These are phyloP conservation scores for Morpho deidamia DNA, from an alignment of 2,888 invertebrate genomes.

Conservation along the genomic window DNA sequence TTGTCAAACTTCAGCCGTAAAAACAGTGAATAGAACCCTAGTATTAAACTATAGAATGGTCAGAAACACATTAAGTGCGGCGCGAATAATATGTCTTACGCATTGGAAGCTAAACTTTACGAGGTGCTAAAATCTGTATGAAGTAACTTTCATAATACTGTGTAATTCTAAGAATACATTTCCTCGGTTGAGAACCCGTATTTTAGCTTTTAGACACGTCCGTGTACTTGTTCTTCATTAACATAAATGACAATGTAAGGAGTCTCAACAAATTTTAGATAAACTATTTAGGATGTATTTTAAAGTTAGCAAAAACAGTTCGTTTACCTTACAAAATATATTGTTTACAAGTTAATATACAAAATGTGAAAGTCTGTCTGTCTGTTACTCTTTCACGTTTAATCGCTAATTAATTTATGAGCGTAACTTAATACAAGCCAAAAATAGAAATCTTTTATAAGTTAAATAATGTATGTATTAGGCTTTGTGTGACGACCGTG, in stretches of 20 bases:
- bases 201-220: conserved; percentile 2
- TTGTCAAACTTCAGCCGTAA: neutral
- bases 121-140: conserved; percentile 62
- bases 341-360: no score
- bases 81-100: conserved; percentile 38
- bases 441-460: no score
- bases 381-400: no score
- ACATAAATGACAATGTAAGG: neutral
- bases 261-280: conserved; percentile 28
- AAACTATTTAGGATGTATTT: no score
- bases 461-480: no score
- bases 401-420: no score
- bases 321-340: no score
- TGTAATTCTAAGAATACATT: neutral
- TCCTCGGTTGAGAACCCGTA: conserved; percentile 1
- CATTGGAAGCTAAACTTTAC: conserved; percentile 63
- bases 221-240: conserved; percentile 6
- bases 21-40: neutral
- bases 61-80: conserved; percentile 1
- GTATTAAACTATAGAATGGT: neutral
- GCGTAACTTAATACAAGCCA: no score
- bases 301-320: no score
- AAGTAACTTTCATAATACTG: conserved; percentile 55
- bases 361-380: no score
- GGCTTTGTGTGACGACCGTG: no score